These are phyloP conservation scores for Aphyosemion australe DNA, from an alignment of 2,113 vertebrate species.

Conservation along the genomic window DNA sequence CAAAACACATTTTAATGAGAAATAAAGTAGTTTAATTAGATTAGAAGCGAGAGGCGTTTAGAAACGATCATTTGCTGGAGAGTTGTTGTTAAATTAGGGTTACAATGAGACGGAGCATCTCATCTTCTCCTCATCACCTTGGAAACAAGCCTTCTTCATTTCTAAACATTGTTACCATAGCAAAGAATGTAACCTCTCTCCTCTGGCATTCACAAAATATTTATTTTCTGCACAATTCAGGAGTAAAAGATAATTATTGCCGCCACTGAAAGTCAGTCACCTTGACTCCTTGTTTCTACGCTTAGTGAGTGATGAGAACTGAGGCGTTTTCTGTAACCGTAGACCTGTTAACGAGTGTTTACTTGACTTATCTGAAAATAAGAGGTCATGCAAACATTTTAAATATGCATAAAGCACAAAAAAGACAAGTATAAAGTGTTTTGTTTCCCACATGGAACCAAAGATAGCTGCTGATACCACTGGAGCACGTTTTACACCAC, in stretches of 20 bases:
- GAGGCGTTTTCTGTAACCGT: neutral
- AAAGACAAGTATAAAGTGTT: neutral
- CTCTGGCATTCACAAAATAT: constrained; percentile 24
- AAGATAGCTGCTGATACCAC: neutral
- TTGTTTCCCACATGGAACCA: neutral
- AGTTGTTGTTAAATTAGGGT: constrained; percentile 6
- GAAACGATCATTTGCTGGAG: constrained; percentile 14
- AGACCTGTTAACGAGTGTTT: neutral
- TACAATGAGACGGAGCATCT: constrained; percentile 2
- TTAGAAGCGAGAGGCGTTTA: neutral
- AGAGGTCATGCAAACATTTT: neutral
- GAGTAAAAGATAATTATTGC: constrained; percentile 17
- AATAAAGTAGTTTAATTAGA: neutral
- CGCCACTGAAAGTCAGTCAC: neutral
- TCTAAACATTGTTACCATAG: constrained; percentile 65
- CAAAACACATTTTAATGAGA: too few species aligned
- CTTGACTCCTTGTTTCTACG: neutral
- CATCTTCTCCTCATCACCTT: constrained; percentile 52
- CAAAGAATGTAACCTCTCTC: constrained; percentile 59
- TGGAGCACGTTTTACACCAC: too few species aligned
- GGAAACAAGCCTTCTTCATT: constrained; percentile 57
- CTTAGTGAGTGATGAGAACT: neutral
- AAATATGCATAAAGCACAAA: too few species aligned
- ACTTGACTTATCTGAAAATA: neutral
- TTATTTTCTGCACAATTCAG: constrained; percentile 7